Base-by-base conservation (phyloP, 35 echinoderm and acorn worm genomes). In the Hemicentrotus pulcherrimus region DNA sequence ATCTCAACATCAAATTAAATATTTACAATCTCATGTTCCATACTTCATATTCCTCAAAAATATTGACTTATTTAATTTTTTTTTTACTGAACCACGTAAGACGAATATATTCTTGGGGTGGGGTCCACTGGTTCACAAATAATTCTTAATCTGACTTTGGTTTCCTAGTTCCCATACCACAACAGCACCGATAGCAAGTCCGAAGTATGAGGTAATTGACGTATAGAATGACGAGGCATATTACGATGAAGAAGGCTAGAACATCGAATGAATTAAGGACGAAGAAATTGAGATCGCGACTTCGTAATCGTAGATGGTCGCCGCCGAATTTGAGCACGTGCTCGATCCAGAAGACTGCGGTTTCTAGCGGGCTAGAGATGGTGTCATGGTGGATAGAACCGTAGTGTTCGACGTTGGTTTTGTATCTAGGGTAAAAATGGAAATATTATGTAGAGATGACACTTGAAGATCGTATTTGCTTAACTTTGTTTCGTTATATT, bases 301-400 rank as follows among this genome's bases (percentile, higher is more conserved):
- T 32, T 94, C 91, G 10, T 32, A 93, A 85, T 45, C 96, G 46
- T 16, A 97, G 94, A 45, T 97, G 96, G 2, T 92, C 94, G 28
- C 96, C 94, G 4, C 96, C 96, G 55, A 92, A 95, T 32, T 97
- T 97, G 47, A 97, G 85, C 11, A 97, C 94, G 70, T 97, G 96
- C 95, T 97, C 96, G 14, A 95, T 97, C 96, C 96, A 97, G 91
- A 91, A 95, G 33, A 97, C 96, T 32, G 96, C 96, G 65, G 78
- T 95, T 9, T 97, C 96, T 35, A 65, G 59, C 30, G 96, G 94
- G 45, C 32, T 92, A 31, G 47, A 6, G 31, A 94, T 88, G 22
- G 48, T 32, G 31, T 97, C 94, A 41, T 88, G 94, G 61, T 95
- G 61, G 14, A 97, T 97, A 2, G 50, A 32, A 4, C 92, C 94